These are phyloP conservation scores for Stenichneumon culpator DNA, from an alignment of 2,888 invertebrate species.

Conservation along the genomic window DNA sequence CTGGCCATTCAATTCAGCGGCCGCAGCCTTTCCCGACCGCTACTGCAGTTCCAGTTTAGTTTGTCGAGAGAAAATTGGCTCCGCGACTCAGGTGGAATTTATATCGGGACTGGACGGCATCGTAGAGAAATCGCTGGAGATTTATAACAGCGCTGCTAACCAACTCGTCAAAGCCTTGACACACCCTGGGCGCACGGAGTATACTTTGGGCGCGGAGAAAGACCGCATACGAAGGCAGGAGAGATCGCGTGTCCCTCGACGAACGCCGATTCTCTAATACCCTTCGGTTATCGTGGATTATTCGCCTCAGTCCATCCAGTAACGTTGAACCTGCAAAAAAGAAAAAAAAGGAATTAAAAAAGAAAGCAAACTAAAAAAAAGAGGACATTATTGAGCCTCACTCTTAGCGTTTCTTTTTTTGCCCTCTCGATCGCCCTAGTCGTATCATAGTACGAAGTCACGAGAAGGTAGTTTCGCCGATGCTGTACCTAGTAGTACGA, in stretches of 20 bases:
- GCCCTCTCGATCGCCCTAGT: constrained; percentile 5
- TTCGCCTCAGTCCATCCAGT: constrained; percentile 55
- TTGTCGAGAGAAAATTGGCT: constrained; percentile 34
- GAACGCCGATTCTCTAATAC: constrained; percentile 29
- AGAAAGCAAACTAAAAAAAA: constrained; percentile 21
- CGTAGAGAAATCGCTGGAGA: neutral
- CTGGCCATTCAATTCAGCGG: constrained; percentile 49
- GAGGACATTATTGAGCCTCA: constrained; percentile 42
- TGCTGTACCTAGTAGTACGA: constrained; percentile 31
- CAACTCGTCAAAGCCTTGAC: constrained; percentile 77
- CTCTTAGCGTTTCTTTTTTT: constrained; percentile 41
- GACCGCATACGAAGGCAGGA: neutral
- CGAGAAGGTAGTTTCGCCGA: constrained; percentile 40
- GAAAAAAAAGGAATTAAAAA: constrained; percentile 10
- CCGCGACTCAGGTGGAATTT: constrained; percentile 2
- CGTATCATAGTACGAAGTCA: constrained; percentile 54
- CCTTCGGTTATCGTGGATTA: constrained; percentile 55
- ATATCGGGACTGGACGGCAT: neutral
- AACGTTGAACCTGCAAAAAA: constrained; percentile 52
- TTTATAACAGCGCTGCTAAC: constrained; percentile 68
- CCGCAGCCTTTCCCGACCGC: constrained; percentile 27
- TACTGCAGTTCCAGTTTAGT: constrained; percentile 32
- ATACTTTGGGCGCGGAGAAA: neutral
- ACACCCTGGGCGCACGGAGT: constrained; percentile 6
- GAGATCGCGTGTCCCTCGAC: constrained; percentile 35